Evolutionary conservation across 2,797 vertebrate species (phyloP), one percentile per base, ranked within the genome.

Genomic region (Pipistrellus nathusii): DNA sequence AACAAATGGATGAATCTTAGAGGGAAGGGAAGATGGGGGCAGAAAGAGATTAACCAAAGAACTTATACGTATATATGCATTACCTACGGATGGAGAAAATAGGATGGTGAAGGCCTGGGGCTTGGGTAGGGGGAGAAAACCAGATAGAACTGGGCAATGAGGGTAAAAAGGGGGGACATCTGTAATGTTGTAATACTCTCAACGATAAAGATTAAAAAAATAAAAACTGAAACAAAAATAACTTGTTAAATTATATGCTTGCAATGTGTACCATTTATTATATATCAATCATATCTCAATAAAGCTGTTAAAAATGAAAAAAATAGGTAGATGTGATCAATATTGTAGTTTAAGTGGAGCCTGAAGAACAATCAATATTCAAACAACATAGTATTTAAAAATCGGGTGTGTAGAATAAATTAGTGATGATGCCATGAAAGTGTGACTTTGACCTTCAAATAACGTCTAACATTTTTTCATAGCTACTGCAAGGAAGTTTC

Each of bases 241-340:
- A 72, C 3, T 14, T 59, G 86, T 27, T 71, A 88, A 86, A 69
- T 21, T 35, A 11, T 21, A 38, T 5, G 57, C 35, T 93, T 73
- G 44, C 89, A 92, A 53, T 73, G 75, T 69, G 38, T 64, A 32
- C 17, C 51, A 14, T 23, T 44, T 81, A 35, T 77, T 73, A 12
- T 7, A 55, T 86, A 3, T 59, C 53, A 76, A 18, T 80, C 18
- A 41, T 38, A 75, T 20, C 6, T 81, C 64, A 83, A 62, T 86
- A 94, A 91, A 94, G 55, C 59, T 84, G 48, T 84, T 95, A 78
- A 85, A 95, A 88, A 66, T 48, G 20, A 75, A 41, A 90, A 44
- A 68, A 68, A 44, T 4, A 62, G 32, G 44, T 20, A 86, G 75
- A 64, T 82, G 59, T 69, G 38, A 35, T 73, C 80, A 93, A 84